Evolutionary conservation across 2,113 vertebrate species (phyloP).

Genomic region (Aptenodytes forsteri): DNA sequence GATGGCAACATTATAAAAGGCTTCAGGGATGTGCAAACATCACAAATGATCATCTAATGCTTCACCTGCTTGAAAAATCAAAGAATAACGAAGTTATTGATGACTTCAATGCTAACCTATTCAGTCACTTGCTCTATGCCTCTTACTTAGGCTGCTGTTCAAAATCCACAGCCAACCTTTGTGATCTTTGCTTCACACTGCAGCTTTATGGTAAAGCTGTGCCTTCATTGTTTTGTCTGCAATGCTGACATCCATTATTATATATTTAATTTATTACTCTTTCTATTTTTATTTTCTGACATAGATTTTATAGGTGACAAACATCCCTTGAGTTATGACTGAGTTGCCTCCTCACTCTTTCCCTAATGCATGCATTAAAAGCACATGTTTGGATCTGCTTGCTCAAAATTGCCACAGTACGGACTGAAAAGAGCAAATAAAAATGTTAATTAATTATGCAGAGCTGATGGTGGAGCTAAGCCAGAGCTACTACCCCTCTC

Average conservation of each 20-base stretch:
- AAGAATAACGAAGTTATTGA: background rate
- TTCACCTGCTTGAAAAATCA: background rate
- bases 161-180: background rate
- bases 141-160: background rate
- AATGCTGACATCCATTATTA: background rate
- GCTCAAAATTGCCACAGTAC: background rate
- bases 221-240: background rate
- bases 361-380: background rate
- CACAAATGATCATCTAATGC: background rate
- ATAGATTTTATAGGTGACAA: background rate
- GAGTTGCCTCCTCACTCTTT: background rate
- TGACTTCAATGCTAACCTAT: background rate
- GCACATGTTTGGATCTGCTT: background rate
- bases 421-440: background rate
- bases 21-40: background rate
- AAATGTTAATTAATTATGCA: background rate
- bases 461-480: background rate
- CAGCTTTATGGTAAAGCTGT: background rate
- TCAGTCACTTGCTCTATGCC: background rate
- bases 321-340: background rate
- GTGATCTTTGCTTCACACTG: background rate
- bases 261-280: background rate
- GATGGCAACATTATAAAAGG: background rate
- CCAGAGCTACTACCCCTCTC: background rate
- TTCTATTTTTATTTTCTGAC: slow-evolving; percentile 10